phyloP scores from a whole-genome alignment of 2,888 invertebrate genomes.

The Epirrhoe tristata region DNA sequence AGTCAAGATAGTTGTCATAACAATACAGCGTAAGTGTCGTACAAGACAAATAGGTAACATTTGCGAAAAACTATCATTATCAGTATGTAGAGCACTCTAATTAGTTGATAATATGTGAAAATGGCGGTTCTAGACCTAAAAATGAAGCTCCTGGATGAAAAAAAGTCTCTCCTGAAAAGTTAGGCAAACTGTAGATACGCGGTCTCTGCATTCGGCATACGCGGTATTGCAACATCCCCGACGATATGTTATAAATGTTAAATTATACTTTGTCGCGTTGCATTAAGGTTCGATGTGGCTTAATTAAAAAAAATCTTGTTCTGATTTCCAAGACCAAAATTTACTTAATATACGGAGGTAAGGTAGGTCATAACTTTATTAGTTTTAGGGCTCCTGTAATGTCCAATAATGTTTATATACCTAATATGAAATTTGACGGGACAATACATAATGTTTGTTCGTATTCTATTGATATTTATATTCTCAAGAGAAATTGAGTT shows the following conservation, averaged over 20 bases:
- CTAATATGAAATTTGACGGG: neutral
- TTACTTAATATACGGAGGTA: neutral
- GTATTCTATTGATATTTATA: neutral
- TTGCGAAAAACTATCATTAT: too few relatives aligned
- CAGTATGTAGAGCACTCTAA: too few relatives aligned
- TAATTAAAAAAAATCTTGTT: neutral
- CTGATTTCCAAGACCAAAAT: neutral
- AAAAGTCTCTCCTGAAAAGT: too few relatives aligned
- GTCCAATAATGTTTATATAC: neutral
- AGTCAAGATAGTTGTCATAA: too few relatives aligned
- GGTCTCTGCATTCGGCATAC: too few relatives aligned
- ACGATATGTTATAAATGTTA: conserved; percentile 1
- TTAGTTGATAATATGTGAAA: too few relatives aligned
- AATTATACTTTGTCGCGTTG: neutral
- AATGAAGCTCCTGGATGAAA: too few relatives aligned
- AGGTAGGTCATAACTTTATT: neutral
- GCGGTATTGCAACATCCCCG: too few relatives aligned
- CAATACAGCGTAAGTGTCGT: too few relatives aligned
- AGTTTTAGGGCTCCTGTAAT: neutral
- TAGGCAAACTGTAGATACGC: too few relatives aligned
- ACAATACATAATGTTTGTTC: neutral
- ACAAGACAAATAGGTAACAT: too few relatives aligned
- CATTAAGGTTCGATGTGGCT: neutral
- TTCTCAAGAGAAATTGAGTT: conserved; percentile 5
- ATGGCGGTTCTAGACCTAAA: too few relatives aligned